Conservation (phyloP, 1,140 invertebrate species). For the Metaphire vulgaris region DNA sequence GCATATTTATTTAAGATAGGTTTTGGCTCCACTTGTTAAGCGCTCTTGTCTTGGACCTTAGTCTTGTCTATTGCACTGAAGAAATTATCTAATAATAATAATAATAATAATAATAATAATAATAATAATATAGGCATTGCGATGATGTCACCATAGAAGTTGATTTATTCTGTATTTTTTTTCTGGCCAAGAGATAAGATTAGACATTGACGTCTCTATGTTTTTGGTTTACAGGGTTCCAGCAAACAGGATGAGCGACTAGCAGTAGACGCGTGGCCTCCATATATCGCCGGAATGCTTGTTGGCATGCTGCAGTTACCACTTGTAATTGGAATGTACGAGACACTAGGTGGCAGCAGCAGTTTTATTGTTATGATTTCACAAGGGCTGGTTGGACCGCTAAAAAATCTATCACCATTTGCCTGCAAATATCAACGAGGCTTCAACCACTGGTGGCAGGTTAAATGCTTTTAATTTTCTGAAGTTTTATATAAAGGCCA, state of each 20-base stretch:
- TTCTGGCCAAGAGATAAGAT: too few relatives aligned
- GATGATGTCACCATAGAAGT: too few relatives aligned
- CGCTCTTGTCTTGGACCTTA: too few relatives aligned
- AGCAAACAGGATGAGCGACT: not conserved
- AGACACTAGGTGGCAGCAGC: conserved; percentile 26
- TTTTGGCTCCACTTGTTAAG: too few relatives aligned
- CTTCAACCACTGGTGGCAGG: conserved; percentile 26
- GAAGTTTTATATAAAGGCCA: not conserved
- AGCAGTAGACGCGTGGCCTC: conserved; percentile 24
- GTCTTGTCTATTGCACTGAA: too few relatives aligned
- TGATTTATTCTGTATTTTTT: too few relatives aligned
- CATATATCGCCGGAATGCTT: conserved; percentile 22
- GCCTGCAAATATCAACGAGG: not conserved
- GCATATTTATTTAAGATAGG: too few relatives aligned
- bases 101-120: too few relatives aligned
- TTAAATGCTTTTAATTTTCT: not conserved
- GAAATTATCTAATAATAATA: too few relatives aligned
- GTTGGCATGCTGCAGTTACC: conserved; percentile 28
- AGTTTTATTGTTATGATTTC: conserved; percentile 18
- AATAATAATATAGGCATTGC: too few relatives aligned
- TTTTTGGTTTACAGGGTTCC: too few relatives aligned
- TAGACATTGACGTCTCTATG: too few relatives aligned
- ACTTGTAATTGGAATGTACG: conserved; percentile 17
- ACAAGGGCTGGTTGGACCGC: conserved; percentile 12
- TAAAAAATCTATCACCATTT: conserved; percentile 17